Conservation (phyloP, 1,140 invertebrate species). For the Venustaconcha ellipsiformis region DNA sequence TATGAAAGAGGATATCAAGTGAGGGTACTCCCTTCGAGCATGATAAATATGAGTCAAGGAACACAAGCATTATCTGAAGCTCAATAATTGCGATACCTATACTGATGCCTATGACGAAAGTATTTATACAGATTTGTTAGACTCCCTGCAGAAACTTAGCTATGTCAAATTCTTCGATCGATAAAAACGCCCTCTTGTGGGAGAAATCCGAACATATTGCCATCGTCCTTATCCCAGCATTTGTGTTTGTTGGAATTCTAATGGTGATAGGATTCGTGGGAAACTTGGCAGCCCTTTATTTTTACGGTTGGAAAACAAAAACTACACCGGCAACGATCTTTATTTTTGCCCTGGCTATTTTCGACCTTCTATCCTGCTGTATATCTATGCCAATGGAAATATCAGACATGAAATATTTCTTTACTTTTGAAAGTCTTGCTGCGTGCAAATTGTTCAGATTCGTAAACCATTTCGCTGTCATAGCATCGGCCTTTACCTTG, state of each 20-base stretch:
- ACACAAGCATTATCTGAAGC: too few species aligned
- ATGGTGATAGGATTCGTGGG: conserved; percentile 47
- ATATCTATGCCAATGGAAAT: conserved; percentile 54
- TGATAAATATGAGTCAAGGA: too few species aligned
- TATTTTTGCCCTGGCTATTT: conserved; percentile 37
- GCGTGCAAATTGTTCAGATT: conserved; percentile 46
- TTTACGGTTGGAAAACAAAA: conserved; percentile 46
- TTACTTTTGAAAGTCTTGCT: conserved; percentile 35
- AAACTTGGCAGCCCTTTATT: conserved; percentile 47
- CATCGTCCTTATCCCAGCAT: conserved; percentile 35
- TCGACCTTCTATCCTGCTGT: conserved; percentile 50
- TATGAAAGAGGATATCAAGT: too few species aligned
- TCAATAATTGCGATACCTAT: too few species aligned
- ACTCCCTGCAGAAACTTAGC: neutral
- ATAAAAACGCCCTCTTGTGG: conserved; percentile 15
- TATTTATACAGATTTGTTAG: neutral
- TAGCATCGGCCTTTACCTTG: conserved; percentile 40
- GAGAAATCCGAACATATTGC: conserved; percentile 42
- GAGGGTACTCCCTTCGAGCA: too few species aligned
- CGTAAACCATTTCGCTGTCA: conserved; percentile 50
- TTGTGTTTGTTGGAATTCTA: conserved; percentile 35
- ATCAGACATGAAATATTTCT: conserved; percentile 38
- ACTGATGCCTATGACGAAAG: neutral
- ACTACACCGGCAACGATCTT: conserved; percentile 43
- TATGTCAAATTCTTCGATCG: neutral